Base-by-base conservation (phyloP, 2,113 vertebrate species). In the Cervus canadensis region DNA sequence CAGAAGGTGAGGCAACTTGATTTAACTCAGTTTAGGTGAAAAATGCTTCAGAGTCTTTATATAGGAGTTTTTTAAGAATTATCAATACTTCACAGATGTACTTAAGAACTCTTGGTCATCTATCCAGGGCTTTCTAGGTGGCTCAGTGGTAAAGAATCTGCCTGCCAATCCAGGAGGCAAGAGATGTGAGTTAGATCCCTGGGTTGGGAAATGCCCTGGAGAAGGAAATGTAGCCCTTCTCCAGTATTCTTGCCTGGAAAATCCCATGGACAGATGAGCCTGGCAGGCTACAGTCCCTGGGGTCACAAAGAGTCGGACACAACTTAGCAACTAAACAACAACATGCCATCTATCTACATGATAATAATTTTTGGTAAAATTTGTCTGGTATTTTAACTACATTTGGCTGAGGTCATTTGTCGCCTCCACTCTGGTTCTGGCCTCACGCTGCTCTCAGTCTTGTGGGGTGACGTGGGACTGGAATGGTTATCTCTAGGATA, bases 291-390 rank as follows among this genome's bases (percentile, higher is more conserved):
- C 1, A 76, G 36, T 26, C 71, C 23, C 71, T 76, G 71, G 36
- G 21, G 40, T 76, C 36, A 43, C 11, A 43, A 74, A 76, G 71
- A 76, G 71, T 76, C 6, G 0, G 36, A 43, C 23, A 7, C 0
- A 0, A 76, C 23, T 76, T 76, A 76, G 12, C 0, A 0, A 76
- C 71, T 76, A 14, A 76, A 76, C 40, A 76, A 76, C 36, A 26
- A 7, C 56, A 57, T 9, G 12, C 9, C 54, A 3, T 40, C 0
- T 19, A 7, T 4, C 7, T 25, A 87, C 7, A 28, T 33, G 3
- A 3, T 50, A 43, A 40, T 25, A 59, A 43, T 26, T 71, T 67
- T 78, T 30, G 19, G 10, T 36, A 88, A 83, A 87, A 76, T 33
- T 33, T 79, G 3, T 45, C 56, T 59, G 14, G 36, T 23, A 88